phyloP scores from a whole-genome alignment of 1,140 invertebrate species.

The Pantala flavescens region DNA sequence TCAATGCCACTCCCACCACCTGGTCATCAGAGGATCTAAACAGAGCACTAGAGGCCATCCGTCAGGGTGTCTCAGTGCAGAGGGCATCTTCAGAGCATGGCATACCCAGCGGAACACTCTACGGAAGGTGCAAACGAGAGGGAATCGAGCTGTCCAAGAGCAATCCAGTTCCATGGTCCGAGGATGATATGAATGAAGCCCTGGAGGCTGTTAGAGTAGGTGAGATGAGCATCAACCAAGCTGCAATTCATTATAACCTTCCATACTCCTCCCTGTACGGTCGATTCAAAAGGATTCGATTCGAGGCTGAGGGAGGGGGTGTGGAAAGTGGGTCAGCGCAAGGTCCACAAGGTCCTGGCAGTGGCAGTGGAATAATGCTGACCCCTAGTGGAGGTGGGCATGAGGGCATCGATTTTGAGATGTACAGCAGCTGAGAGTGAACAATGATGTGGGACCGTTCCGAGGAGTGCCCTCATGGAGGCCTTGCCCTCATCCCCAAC shows the following conservation, averaged over 20 bases:
- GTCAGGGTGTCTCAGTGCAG: slow-evolving; percentile 73
- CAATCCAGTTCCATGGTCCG: slow-evolving; percentile 79
- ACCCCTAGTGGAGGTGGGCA: background rate
- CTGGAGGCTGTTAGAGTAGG: slow-evolving; percentile 76
- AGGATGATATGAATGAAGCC: slow-evolving; percentile 79
- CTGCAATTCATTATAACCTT: slow-evolving; percentile 81
- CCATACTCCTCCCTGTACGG: slow-evolving; percentile 82
- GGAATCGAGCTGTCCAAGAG: slow-evolving; percentile 76
- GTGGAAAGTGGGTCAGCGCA: background rate
- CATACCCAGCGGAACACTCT: slow-evolving; percentile 74
- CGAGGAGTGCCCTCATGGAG: background rate
- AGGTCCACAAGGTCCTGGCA: background rate
- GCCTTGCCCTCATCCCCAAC: background rate
- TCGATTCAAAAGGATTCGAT: slow-evolving; percentile 52
- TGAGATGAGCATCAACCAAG: slow-evolving; percentile 87
- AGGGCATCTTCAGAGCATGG: slow-evolving; percentile 72
- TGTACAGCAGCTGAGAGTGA: background rate
- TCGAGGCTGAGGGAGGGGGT: slow-evolving; percentile 20
- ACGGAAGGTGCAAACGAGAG: slow-evolving; percentile 75
- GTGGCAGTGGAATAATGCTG: background rate
- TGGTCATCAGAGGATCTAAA: slow-evolving; percentile 75
- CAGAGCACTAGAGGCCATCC: slow-evolving; percentile 69
- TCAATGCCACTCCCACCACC: slow-evolving; percentile 80
- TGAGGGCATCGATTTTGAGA: background rate
- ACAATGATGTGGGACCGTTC: background rate